phyloP scores from a whole-genome alignment of 2,797 vertebrate species.

The Sebastes iracundus region DNA sequence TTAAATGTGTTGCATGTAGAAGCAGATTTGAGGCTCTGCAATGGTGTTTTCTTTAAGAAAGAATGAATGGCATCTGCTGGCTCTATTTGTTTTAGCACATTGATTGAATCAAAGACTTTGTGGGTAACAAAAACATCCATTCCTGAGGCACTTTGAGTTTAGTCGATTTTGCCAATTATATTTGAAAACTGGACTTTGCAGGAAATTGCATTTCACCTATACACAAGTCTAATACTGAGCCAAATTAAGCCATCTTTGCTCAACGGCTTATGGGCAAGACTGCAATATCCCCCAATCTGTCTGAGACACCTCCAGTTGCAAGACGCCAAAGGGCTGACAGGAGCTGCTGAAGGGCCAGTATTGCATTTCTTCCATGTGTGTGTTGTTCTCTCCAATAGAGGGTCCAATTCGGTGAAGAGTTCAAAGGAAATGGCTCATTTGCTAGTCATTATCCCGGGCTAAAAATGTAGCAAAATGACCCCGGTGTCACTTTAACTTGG shows the following conservation, averaged over 20 bases:
- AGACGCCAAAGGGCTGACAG: not conserved
- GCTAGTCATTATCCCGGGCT: not conserved
- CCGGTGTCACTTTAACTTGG: accelerated
- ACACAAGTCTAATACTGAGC: not conserved
- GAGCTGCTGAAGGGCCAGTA: not conserved
- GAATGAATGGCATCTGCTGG: not conserved
- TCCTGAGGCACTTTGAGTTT: not conserved
- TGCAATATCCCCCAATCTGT: not conserved
- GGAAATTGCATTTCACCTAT: constrained; percentile 7
- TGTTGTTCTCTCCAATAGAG: not conserved
- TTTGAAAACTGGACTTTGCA: constrained; percentile 15
- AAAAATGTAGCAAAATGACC: not conserved
- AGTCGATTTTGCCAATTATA: constrained; percentile 37
- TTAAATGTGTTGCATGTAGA: not conserved
- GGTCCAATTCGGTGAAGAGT: not conserved
- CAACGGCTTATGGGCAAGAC: not conserved
- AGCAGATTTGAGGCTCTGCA: not conserved
- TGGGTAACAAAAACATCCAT: constrained; percentile 1
- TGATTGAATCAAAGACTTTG: not conserved
- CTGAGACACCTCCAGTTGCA: not conserved
- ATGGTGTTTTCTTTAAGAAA: not conserved
- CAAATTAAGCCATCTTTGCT: constrained; percentile 13
- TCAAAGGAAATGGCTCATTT: constrained; percentile 4
- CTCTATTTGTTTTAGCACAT: not conserved
- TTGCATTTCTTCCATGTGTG: not conserved